Evolutionary conservation across 2,113 vertebrate genomes (phyloP), one percentile per base, ranked within the genome.

Genomic region (Psittacula cyanocephala): DNA sequence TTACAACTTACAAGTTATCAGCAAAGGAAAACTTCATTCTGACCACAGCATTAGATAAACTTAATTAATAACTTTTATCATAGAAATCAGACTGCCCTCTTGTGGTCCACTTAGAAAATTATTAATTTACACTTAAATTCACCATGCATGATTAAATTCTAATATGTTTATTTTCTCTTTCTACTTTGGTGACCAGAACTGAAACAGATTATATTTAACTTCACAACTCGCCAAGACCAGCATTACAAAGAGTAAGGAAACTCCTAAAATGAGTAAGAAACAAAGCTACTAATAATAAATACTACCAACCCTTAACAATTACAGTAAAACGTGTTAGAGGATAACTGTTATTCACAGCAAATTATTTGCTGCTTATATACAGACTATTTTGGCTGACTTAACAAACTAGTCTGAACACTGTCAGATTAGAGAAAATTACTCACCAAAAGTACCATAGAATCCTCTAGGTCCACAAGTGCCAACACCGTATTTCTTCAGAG

Each of bases 391-490:
- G 41, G 15, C 24, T 68, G 31, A 44, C 10, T 47, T 68, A 50
- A 2, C 6, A 72, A 81, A 60, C 8, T 17, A 75, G 16, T 35
- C 16, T 70, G 11, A 94, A 59, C 20, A 70, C 17, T 17, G 5
- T 10, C 29, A 77, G 18, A 64, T 19, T n/a, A 57, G 81, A 67
- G 44, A 67, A 91, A 91, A 20, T 47, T 83, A 98, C 98, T 94
- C 94, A 99, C 99, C 99, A 95, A 99, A 99, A 2, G 99, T 99
- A 95, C 99, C 99, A 95, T 99, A 99, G 97, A 99, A 99, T 64
- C 99, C 99, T 97, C 99, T 97, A 28, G 99, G 99, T 53, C 99
- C 99, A 97, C 99, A 99, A 29, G 99, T 99, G 4, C 99, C 99
- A 93, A 99, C 99, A 5, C 99, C 99, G 0, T 99, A 99, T 94